Percentiles rank a stretch among this genome's conserved stretches.
These are phyloP conservation scores for Stichopus horrens DNA, from an alignment of 53 echinoderm and acorn worm genomes.

Conservation along the genomic window DNA sequence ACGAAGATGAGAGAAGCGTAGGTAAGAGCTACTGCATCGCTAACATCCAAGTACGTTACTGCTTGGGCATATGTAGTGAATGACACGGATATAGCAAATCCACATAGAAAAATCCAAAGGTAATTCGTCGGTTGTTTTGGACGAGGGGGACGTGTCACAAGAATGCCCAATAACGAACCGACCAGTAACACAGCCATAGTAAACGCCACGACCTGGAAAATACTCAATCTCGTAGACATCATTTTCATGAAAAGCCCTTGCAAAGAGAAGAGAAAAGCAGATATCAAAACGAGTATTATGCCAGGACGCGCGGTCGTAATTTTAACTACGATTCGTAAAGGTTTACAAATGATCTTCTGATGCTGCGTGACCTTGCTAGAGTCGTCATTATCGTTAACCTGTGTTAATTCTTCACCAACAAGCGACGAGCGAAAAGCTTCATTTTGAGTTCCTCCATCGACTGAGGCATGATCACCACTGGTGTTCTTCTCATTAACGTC, in stretches of 20 bases:
- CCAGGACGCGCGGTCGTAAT: not conserved
- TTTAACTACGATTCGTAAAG: not conserved
- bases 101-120: constrained; percentile 26
- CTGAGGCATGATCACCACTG: no score
- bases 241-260: not conserved
- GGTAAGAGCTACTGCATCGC: not conserved
- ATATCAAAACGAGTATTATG: not conserved
- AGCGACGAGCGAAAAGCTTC: no score
- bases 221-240: not conserved
- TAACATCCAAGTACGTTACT: not conserved
- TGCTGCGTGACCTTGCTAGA: no score
- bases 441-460: no score
- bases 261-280: not conserved
- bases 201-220: constrained; percentile 3
- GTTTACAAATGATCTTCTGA: no score
- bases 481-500: no score
- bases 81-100: not conserved
- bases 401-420: no score
- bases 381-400: no score
- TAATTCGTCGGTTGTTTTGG: not conserved
- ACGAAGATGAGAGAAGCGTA: constrained; percentile 1
- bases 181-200: not conserved
- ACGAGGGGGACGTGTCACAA: not conserved
- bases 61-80: not conserved
- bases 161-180: not conserved